Evolutionary conservation across 2,888 invertebrate genomes (phyloP).

Genomic region (Deladenus siricidicola): DNA sequence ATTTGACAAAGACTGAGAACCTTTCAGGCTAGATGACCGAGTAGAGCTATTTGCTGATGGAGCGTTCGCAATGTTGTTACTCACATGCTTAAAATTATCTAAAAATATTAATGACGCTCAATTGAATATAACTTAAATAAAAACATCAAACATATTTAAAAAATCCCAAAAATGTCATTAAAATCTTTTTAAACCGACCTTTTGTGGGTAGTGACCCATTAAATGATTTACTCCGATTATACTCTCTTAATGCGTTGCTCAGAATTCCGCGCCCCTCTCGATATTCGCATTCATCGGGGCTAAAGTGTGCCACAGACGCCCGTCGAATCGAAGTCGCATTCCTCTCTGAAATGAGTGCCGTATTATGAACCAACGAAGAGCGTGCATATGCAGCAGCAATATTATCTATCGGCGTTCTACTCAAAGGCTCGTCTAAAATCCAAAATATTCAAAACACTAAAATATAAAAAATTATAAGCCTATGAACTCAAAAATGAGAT

Average conservation of each 20-base stretch:
- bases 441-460: too few relatives aligned
- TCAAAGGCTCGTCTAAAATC: too few relatives aligned
- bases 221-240: background rate
- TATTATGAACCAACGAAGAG: background rate
- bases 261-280: constrained; percentile 23
- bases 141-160: too few relatives aligned
- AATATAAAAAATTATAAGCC: too few relatives aligned
- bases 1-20: background rate
- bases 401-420: background rate
- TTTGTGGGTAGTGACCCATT: background rate
- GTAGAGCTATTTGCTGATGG: background rate
- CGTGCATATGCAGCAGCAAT: background rate
- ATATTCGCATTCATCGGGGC: constrained; percentile 20
- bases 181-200: too few relatives aligned
- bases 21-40: background rate
- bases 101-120: too few relatives aligned
- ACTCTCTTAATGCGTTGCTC: constrained; percentile 13
- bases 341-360: background rate
- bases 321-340: too few relatives aligned
- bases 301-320: background rate
- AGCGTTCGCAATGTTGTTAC: too few relatives aligned
- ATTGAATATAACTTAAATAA: too few relatives aligned
- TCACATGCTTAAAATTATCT: too few relatives aligned
- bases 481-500: too few relatives aligned
- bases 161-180: too few relatives aligned